phyloP scores from a whole-genome alignment of 2,888 invertebrate species.

The Troides aeacus region DNA sequence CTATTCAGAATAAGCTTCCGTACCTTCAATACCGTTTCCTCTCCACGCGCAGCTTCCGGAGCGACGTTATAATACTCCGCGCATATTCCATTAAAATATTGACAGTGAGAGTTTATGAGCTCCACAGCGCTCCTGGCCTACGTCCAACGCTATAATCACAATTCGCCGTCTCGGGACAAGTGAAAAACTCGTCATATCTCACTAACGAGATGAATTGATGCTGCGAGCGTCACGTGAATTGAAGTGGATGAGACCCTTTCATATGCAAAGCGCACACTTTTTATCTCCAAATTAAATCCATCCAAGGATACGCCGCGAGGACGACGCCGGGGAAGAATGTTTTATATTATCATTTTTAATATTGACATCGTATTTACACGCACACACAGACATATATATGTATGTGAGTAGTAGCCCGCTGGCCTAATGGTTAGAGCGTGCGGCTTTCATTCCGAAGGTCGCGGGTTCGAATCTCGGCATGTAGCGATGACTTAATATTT shows the following conservation, averaged over 20 bases:
- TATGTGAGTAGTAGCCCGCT: no score
- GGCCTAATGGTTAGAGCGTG: no score
- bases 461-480: no score
- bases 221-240: conserved; percentile 8
- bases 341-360: no score
- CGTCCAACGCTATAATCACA: conserved; percentile 27
- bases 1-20: no score
- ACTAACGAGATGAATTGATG: conserved; percentile 26
- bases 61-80: conserved; percentile 2
- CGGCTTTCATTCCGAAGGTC: no score
- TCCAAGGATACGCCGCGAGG: not conserved
- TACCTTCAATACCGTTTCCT: no score
- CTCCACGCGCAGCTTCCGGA: no score
- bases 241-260: conserved; percentile 13
- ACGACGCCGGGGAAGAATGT: no score
- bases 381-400: no score
- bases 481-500: no score
- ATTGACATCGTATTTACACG: no score
- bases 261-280: conserved; percentile 10
- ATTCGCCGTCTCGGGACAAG: conserved; percentile 12
- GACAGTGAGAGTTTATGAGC: conserved; percentile 8
- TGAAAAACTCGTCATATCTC: conserved; percentile 23
- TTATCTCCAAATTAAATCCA: conserved; percentile 5
- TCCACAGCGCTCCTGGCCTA: conserved; percentile 19
- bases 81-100: conserved; percentile 17